phyloP scores from a whole-genome alignment of 2,113 vertebrate species.

The Rhinolophus sinicus region DNA sequence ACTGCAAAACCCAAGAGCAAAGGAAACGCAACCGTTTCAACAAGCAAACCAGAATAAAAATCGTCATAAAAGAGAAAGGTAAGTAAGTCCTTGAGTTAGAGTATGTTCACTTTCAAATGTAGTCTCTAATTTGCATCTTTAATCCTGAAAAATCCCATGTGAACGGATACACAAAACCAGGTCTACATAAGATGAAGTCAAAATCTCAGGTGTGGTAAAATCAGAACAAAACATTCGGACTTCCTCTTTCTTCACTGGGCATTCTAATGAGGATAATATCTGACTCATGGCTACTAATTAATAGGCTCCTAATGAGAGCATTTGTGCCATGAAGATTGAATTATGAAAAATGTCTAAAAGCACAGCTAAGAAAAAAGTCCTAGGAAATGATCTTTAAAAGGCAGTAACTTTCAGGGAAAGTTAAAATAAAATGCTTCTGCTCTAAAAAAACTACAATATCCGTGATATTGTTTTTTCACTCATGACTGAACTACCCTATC shows the following conservation, averaged over 20 bases:
- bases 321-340: neutral
- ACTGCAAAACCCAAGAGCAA: neutral
- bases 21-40: neutral
- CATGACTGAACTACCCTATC: neutral
- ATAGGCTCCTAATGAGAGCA: neutral
- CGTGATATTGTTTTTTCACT: neutral
- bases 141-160: neutral
- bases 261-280: neutral
- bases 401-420: neutral
- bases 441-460: neutral
- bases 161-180: neutral
- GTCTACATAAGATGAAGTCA: neutral
- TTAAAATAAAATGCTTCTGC: conserved; percentile 12
- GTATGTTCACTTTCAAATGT: neutral
- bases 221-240: neutral
- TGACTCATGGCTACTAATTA: neutral
- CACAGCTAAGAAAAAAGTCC: neutral
- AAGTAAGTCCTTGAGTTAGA: neutral
- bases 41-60: neutral
- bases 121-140: neutral
- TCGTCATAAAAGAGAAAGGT: neutral
- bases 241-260: neutral
- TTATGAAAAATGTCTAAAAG: neutral
- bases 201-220: neutral
- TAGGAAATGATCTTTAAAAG: neutral